Evolutionary conservation across 2,888 invertebrate species (phyloP).

Genomic region (Dryobotodes eremita): DNA sequence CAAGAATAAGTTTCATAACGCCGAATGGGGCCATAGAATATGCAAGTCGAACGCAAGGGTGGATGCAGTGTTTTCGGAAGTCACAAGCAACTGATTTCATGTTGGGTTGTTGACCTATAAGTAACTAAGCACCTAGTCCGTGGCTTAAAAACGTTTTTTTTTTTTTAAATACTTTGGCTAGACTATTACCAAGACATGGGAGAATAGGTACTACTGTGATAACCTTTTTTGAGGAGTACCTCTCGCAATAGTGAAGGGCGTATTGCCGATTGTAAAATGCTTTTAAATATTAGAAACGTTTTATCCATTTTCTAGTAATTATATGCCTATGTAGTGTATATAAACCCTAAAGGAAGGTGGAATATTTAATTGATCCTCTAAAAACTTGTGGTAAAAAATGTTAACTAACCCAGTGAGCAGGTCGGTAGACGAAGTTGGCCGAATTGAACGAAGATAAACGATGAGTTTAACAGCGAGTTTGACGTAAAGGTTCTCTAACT

Average conservation of each 20-base stretch:
- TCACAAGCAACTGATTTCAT: constrained; percentile 4
- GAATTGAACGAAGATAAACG: constrained; percentile 46
- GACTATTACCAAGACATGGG: not conserved
- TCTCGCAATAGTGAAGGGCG: not conserved
- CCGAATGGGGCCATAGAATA: constrained; percentile 8
- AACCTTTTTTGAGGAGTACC: not conserved
- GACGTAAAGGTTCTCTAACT: constrained; percentile 46
- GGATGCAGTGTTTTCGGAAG: not conserved
- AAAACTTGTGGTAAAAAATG: not conserved
- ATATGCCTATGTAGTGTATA: not conserved
- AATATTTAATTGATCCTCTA: not conserved
- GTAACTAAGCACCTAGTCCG: not conserved
- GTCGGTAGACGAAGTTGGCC: not conserved
- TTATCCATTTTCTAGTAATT: not conserved
- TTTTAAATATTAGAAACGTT: too few species aligned
- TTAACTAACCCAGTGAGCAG: not conserved
- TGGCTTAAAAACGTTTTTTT: not conserved
- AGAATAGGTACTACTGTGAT: not conserved
- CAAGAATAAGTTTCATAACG: not conserved
- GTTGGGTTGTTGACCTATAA: not conserved
- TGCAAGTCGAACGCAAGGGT: not conserved
- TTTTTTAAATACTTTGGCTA: not conserved
- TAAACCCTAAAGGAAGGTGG: not conserved
- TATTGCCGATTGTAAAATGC: not conserved
- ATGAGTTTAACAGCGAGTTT: constrained; percentile 22